Conservation (phyloP, 2,888 invertebrate genomes). For the Amphipyra tragopoginis region DNA sequence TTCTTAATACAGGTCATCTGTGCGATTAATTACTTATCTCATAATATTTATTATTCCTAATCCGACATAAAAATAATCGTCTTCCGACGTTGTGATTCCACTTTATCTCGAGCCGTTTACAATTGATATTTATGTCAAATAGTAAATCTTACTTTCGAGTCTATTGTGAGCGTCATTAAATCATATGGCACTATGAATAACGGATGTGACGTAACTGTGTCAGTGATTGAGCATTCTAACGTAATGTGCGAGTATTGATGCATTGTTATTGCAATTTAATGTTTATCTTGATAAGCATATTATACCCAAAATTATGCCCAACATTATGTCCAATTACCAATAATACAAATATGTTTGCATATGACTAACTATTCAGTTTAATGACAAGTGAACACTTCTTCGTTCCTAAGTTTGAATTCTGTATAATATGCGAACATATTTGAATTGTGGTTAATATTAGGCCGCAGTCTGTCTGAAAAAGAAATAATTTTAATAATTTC, state of each 20-base stretch:
- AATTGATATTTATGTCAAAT: constrained; percentile 21
- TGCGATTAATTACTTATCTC: constrained; percentile 13
- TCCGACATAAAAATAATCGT: constrained; percentile 4
- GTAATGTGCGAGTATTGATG: constrained; percentile 31
- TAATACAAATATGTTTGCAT: constrained; percentile 48
- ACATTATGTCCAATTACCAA: constrained; percentile 28
- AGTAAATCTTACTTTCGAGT: constrained; percentile 19
- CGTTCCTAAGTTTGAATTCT: constrained; percentile 1
- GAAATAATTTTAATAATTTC: not conserved
- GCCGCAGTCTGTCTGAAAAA: constrained; percentile 39
- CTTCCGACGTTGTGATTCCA: not conserved
- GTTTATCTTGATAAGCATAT: constrained; percentile 32
- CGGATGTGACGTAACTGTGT: constrained; percentile 29
- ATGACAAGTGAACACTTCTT: not conserved
- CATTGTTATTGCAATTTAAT: constrained; percentile 36
- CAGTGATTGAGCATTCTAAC: constrained; percentile 40
- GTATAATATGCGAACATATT: constrained; percentile 48
- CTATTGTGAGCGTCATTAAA: constrained; percentile 36
- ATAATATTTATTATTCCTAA: constrained; percentile 9
- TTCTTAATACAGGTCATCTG: not conserved
- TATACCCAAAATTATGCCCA: constrained; percentile 22
- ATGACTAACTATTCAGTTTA: constrained; percentile 8
- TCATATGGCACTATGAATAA: constrained; percentile 32
- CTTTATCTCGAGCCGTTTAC: constrained; percentile 7
- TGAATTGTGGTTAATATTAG: constrained; percentile 39